phyloP scores from a whole-genome alignment of 1,140 invertebrate genomes.

The Leptinotarsa texana region DNA sequence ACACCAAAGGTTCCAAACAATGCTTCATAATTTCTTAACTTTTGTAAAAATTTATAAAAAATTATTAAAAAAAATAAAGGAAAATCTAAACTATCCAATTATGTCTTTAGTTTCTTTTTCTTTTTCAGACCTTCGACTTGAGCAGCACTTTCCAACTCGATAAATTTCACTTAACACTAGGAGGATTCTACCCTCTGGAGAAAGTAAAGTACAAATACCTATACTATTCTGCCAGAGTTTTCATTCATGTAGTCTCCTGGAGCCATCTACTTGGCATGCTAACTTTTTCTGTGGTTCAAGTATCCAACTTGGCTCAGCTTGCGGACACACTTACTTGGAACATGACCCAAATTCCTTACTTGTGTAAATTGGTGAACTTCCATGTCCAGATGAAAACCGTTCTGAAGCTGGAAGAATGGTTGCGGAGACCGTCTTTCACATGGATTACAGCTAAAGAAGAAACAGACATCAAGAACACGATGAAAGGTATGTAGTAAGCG shows the following conservation, averaged over 20 bases:
- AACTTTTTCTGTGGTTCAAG: background rate
- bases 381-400: slow-evolving; percentile 4
- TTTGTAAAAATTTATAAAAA: too few species aligned
- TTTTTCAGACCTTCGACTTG: background rate
- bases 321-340: slow-evolving; percentile 21
- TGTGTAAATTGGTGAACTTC: slow-evolving; percentile 29
- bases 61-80: too few species aligned
- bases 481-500: background rate
- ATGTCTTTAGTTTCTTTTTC: too few species aligned
- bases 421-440: slow-evolving; percentile 22
- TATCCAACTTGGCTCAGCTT: slow-evolving; percentile 22
- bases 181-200: slow-evolving; percentile 10
- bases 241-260: background rate
- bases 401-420: slow-evolving; percentile 18
- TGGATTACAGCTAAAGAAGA: slow-evolving; percentile 8
- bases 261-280: background rate
- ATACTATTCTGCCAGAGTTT: background rate
- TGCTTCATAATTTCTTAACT: too few species aligned
- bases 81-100: too few species aligned
- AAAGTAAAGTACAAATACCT: background rate
- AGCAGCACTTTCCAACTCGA: background rate
- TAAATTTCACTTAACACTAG: background rate
- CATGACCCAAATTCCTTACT: slow-evolving; percentile 26
- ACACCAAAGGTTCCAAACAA: too few species aligned
- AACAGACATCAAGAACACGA: slow-evolving; percentile 11